These are phyloP conservation scores for Nymphicus hollandicus DNA, from an alignment of 2,113 vertebrate species.

Conservation along the genomic window DNA sequence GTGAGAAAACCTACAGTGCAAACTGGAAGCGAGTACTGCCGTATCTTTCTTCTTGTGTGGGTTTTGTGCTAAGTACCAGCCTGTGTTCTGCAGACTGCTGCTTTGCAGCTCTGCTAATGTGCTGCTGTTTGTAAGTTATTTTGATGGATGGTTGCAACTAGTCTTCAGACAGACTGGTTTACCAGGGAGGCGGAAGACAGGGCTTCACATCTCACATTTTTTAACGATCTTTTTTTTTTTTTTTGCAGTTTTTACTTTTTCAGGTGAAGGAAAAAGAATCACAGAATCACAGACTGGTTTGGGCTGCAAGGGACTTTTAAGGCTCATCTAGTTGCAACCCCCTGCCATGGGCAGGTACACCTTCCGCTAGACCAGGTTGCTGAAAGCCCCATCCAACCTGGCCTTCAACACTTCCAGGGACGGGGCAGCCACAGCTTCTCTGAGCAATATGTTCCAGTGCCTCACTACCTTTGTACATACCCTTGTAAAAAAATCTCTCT, in stretches of 20 bases:
- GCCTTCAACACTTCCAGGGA: not conserved
- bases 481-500: not conserved
- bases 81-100: not conserved
- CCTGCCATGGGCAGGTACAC: not conserved
- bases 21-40: rapidly evolving
- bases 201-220: not conserved
- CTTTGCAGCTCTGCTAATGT: not conserved
- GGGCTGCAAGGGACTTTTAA: not conserved
- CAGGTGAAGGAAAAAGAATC: not conserved
- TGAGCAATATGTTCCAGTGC: not conserved
- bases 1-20: not conserved
- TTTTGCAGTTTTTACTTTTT: not conserved
- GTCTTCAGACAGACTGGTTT: not conserved
- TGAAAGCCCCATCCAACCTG: not conserved
- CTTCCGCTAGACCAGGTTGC: not conserved
- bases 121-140: not conserved
- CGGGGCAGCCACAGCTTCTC: not conserved
- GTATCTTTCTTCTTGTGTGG: not conserved
- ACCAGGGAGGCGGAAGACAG: not conserved
- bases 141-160: not conserved
- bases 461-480: not conserved
- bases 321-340: not conserved
- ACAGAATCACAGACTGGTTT: not conserved
- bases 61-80: not conserved
- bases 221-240: not conserved